Percentiles rank a stretch among this genome's conserved stretches.
These are phyloP conservation scores for Pseudoatta argentina DNA, from an alignment of 1,140 invertebrate species.

Conservation along the genomic window DNA sequence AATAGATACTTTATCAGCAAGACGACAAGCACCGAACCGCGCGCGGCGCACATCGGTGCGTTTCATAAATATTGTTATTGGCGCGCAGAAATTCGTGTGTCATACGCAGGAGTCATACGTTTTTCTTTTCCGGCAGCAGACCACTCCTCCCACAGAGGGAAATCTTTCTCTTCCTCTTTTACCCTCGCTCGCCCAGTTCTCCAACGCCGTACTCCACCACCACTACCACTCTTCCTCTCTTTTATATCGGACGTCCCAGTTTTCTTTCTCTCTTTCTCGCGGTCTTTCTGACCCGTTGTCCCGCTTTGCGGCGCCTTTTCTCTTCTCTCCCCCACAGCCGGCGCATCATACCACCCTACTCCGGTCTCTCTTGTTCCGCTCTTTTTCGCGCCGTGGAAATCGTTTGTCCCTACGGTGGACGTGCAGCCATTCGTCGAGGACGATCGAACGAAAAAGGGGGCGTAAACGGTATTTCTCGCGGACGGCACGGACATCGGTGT, in stretches of 20 bases:
- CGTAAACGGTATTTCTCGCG: constrained; percentile 52
- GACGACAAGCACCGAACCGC: constrained; percentile 37
- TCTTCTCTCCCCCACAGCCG: neutral
- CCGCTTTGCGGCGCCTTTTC: constrained; percentile 57
- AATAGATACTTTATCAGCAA: constrained; percentile 64
- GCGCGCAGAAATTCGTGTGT: constrained; percentile 69
- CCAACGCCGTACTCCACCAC: constrained; percentile 19
- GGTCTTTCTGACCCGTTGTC: constrained; percentile 5
- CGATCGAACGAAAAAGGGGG: constrained; percentile 65
- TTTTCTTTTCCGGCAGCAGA: constrained; percentile 36
- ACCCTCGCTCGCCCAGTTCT: constrained; percentile 57
- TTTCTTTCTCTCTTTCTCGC: constrained; percentile 51
- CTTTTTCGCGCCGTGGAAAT: constrained; percentile 66
- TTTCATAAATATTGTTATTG: constrained; percentile 78
- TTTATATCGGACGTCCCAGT: constrained; percentile 55
- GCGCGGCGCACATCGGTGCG: constrained; percentile 42
- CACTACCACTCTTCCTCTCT: constrained; percentile 34
- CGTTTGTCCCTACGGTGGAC: constrained; percentile 66
- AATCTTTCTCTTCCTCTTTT: constrained; percentile 45
- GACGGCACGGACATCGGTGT: constrained; percentile 57
- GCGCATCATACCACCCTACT: constrained; percentile 11
- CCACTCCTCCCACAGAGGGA: constrained; percentile 64
- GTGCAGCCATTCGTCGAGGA: constrained; percentile 60
- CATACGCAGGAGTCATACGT: constrained; percentile 74
- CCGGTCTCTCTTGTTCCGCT: constrained; percentile 26